Percentiles rank a stretch among this genome's conserved stretches.
Conservation (phyloP, 1,140 invertebrate genomes). For the Cyrtorhinus lividipennis region DNA sequence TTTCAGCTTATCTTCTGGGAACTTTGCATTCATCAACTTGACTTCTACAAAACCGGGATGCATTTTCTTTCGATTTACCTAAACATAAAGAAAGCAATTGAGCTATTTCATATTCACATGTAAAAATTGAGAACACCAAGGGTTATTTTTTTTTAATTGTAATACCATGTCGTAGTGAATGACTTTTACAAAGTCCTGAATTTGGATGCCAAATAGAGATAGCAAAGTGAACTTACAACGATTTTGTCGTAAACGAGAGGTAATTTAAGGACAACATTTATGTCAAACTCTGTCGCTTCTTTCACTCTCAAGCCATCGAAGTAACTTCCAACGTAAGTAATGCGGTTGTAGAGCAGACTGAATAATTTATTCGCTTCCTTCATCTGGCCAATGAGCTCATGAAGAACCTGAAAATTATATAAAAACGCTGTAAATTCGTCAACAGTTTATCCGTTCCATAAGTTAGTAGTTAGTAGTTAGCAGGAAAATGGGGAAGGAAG, state of each 20-base stretch:
- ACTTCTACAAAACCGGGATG: too few relatives aligned
- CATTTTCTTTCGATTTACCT: too few relatives aligned
- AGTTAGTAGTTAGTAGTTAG: too few relatives aligned
- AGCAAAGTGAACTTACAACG: not conserved
- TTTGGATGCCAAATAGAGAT: too few relatives aligned
- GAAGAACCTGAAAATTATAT: not conserved
- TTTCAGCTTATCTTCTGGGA: not conserved
- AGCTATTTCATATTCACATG: too few relatives aligned
- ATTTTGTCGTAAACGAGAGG: not conserved
- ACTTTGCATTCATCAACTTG: not conserved
- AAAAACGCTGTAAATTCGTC: not conserved
- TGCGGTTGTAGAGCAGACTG: not conserved
- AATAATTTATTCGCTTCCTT: not conserved
- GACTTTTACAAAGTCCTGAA: too few relatives aligned
- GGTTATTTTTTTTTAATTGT: too few relatives aligned
- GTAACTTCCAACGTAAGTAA: not conserved
- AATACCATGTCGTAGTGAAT: too few relatives aligned
- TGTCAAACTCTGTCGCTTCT: slow-evolving; percentile 1
- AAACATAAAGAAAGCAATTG: too few relatives aligned
- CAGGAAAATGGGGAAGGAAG: too few relatives aligned
- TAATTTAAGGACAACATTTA: not conserved
- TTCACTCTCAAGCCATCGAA: not conserved
- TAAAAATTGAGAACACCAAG: too few relatives aligned
- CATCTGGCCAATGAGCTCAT: not conserved
- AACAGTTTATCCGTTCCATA: not conserved